These are phyloP conservation scores for Amblyraja radiata DNA, from an alignment of 2,797 vertebrate genomes.

Conservation along the genomic window DNA sequence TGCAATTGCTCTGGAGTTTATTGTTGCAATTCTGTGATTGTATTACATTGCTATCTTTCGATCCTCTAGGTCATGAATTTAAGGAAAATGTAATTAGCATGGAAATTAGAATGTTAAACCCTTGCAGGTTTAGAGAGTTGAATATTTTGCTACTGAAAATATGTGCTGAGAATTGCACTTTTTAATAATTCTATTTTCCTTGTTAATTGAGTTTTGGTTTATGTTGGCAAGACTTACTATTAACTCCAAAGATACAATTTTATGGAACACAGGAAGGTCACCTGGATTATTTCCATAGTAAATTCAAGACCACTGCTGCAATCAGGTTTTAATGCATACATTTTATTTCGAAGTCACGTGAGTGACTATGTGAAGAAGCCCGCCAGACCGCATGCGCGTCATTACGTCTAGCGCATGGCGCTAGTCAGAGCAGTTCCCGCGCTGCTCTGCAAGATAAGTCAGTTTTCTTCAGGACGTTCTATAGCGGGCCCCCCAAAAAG, in stretches of 20 bases:
- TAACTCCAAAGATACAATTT: background rate
- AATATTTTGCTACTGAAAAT: background rate
- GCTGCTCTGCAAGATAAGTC: too few species aligned
- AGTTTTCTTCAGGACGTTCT: too few species aligned
- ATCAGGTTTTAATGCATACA: background rate
- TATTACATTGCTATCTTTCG: background rate
- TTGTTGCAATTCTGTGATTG: background rate
- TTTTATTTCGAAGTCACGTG: too few species aligned
- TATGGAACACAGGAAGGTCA: too few species aligned
- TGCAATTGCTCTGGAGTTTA: background rate
- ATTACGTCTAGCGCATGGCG: too few species aligned
- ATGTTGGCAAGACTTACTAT: background rate
- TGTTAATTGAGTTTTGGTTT: slow-evolving; percentile 26
- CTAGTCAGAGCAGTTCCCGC: too few species aligned
- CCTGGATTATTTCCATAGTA: background rate
- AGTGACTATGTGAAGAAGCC: too few species aligned
- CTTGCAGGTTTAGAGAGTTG: background rate
- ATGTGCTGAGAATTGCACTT: background rate
- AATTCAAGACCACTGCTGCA: background rate
- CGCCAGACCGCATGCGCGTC: too few species aligned
- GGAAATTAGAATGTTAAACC: slow-evolving; percentile 28
- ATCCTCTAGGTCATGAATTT: background rate
- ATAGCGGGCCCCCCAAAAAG: too few species aligned
- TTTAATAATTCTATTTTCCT: background rate
- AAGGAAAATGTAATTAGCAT: slow-evolving; percentile 31